Conservation (phyloP, 2,888 invertebrate genomes). For the Nomada goodeniana region DNA sequence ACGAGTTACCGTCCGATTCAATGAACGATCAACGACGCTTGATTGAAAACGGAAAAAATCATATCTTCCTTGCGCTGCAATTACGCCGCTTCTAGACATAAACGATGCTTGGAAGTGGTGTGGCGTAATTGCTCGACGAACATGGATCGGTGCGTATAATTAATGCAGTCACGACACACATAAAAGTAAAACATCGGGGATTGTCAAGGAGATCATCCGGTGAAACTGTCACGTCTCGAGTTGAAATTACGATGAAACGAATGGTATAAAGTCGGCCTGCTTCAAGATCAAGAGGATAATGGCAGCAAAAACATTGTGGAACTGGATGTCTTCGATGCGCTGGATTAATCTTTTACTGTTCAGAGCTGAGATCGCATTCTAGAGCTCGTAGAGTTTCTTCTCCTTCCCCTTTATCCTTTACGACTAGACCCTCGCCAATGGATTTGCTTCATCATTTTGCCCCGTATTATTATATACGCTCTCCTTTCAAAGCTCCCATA, state of each 20-base stretch:
- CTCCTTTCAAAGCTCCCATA: too few relatives aligned
- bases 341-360: conserved; percentile 23
- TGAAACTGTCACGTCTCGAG: conserved; percentile 22
- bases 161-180: not conserved
- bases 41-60: not conserved
- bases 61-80: too few relatives aligned
- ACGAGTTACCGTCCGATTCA: not conserved
- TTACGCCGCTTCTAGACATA: not conserved
- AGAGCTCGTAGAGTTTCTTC: not conserved
- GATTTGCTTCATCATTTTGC: not conserved
- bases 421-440: not conserved
- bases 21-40: too few relatives aligned
- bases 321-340: conserved; percentile 11
- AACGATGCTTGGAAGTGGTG: not conserved
- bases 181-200: not conserved
- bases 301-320: conserved; percentile 18
- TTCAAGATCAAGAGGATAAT: conserved; percentile 11
- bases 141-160: not conserved
- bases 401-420: not conserved
- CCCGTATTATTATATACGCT: not conserved
- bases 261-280: conserved; percentile 3
- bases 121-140: not conserved
- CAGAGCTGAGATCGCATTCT: not conserved
- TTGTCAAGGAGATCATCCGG: not conserved
- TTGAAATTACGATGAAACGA: conserved; percentile 28